Base-by-base conservation (phyloP, 2,797 vertebrate genomes). In the Neomorphus geoffroyi region DNA sequence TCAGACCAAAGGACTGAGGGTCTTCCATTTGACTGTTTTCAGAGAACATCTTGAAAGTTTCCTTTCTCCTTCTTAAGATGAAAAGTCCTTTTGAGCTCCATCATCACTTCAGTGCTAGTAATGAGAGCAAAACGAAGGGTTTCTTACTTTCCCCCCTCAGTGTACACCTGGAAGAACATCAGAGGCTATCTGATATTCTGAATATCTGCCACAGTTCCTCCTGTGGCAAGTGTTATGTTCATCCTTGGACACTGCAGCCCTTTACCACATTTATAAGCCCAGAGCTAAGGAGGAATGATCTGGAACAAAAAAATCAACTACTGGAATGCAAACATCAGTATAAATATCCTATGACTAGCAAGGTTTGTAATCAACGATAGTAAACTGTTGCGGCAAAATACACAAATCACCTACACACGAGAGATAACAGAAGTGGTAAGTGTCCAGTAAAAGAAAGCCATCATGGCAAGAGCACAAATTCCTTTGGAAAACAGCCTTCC, bases 11-110 rank as follows among this genome's bases (percentile, higher is more conserved):
- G 45, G 51, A 37, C 66, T 50, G 13, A 17, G 61, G 72, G 35
- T 79, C 79, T 83, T 86, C 80, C 62, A 92, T 78, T 93, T 80
- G 74, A 79, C 75, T 86, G 9, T 90, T 86, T 93, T 92, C 88
- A 88, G 84, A 67, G 43, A 93, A 64, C 46, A 75, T 37, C 80
- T 94, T 94, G 80, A 90, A 93, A 94, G 71, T 70, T 73, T 79
- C 13, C 37, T 77, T 66, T 88, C 80, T 91, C 43, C 43, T 71
- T 64, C 81, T 77, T 50, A 66, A 88, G 93, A 93, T 90, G 78
- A 93, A 91, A 93, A 84, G 60, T 39, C 64, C 62, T 81, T 94
- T 77, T 94, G 82, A 94, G 90, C 32, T 77, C 58, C 53, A 51
- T 27, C 81, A 88, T 54, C 60, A 69, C 56, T 85, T 65, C 11